phyloP scores from a whole-genome alignment of 1,140 invertebrate genomes.

The Melanaphis sacchari region DNA sequence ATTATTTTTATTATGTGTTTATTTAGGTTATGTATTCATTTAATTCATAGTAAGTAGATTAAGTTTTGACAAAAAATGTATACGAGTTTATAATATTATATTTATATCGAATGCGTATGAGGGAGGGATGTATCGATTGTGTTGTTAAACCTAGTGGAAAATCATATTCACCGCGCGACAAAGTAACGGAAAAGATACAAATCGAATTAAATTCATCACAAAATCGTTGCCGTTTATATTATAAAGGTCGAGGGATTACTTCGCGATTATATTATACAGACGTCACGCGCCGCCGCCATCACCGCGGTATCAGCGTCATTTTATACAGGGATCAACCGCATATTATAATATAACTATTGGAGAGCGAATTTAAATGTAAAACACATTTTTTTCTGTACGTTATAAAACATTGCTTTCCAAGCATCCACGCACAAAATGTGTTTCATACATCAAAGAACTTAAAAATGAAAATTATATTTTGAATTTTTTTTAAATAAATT shows the following conservation, averaged over 20 bases:
- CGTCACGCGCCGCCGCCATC: not conserved
- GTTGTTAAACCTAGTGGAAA: constrained; percentile 20
- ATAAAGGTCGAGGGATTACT: not conserved
- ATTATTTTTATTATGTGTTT: not conserved
- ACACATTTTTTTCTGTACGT: not conserved
- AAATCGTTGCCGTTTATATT: not conserved
- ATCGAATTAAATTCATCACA: constrained; percentile 26
- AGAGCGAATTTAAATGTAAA: not conserved
- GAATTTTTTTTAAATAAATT: no score
- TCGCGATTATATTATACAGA: not conserved
- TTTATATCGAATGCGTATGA: not conserved
- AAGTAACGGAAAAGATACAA: constrained; percentile 36
- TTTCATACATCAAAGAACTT: not conserved
- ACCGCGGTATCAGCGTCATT: not conserved
- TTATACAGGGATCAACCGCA: not conserved
- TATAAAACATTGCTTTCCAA: not conserved
- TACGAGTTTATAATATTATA: not conserved
- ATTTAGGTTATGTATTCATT: not conserved
- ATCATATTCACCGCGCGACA: constrained; percentile 31
- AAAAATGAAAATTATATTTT: not conserved
- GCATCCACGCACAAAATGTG: not conserved
- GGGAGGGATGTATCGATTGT: not conserved
- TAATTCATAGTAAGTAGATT: not conserved
- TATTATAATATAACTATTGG: not conserved
- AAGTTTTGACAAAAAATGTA: not conserved